Evolutionary conservation across 2,113 vertebrate species (phyloP).

Genomic region (Microtus montanus): DNA sequence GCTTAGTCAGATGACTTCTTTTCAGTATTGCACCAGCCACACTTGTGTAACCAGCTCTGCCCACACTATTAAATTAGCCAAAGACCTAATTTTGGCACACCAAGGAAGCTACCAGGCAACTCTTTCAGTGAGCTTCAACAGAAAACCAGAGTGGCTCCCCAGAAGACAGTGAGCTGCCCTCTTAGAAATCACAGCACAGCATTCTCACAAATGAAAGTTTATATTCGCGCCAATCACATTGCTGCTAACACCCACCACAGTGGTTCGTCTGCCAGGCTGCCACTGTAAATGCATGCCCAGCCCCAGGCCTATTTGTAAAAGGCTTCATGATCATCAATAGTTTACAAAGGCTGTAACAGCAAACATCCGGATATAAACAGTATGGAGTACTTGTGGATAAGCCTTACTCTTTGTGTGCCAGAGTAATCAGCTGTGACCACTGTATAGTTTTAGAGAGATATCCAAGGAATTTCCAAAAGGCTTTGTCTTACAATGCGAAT

Average conservation of each 20-base stretch:
- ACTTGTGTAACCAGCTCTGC: neutral
- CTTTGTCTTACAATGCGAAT: too few species aligned
- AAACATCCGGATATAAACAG: neutral
- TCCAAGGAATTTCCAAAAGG: too few species aligned
- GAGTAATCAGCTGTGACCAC: neutral
- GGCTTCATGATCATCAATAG: neutral
- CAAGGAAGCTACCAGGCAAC: neutral
- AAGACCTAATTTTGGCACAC: neutral
- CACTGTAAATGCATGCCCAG: neutral
- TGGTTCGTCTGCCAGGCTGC: neutral
- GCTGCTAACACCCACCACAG: neutral
- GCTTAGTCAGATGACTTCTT: too few species aligned
- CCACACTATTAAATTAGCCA: neutral
- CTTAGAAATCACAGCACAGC: neutral
- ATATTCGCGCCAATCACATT: neutral
- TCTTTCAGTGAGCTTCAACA: neutral
- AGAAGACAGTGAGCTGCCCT: too few species aligned
- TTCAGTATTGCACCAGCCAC: neutral
- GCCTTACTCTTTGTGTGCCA: neutral
- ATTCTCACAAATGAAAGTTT: neutral
- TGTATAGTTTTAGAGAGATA: neutral
- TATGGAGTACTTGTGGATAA: neutral
- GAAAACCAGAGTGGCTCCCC: neutral
- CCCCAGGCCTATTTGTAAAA: neutral
- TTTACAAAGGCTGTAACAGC: neutral